These are phyloP conservation scores for Xestobium rufovillosum DNA, from an alignment of 2,888 invertebrate species.

Conservation along the genomic window DNA sequence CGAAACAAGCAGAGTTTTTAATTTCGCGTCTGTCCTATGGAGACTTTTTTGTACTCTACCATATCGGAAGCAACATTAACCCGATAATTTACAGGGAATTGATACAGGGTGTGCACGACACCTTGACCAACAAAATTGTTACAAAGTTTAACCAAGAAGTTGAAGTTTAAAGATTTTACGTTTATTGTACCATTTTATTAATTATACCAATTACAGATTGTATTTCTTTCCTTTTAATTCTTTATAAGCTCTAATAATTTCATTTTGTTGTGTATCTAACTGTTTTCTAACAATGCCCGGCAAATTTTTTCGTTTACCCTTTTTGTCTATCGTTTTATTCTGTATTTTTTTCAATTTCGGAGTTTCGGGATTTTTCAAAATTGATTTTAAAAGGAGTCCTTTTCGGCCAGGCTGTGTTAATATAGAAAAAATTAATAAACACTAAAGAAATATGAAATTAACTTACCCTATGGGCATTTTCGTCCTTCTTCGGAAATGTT, in stretches of 20 bases:
- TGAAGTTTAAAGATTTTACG: not conserved
- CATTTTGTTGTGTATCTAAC: constrained; percentile 52
- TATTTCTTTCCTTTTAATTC: constrained; percentile 43
- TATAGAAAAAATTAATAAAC: constrained; percentile 12
- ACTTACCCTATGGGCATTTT: constrained; percentile 43
- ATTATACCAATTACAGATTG: not conserved
- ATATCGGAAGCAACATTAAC: not conserved
- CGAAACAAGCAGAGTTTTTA: not conserved
- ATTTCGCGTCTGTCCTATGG: not conserved
- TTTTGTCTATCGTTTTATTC: constrained; percentile 41
- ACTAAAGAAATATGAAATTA: constrained; percentile 8
- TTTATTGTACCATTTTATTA: not conserved
- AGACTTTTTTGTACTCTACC: not conserved
- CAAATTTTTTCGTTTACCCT: constrained; percentile 55
- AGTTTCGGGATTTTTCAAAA: constrained; percentile 32
- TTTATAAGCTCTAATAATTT: constrained; percentile 54
- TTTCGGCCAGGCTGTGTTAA: constrained; percentile 54
- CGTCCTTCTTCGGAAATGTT: constrained; percentile 46
- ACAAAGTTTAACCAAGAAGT: not conserved
- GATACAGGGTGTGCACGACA: not conserved
- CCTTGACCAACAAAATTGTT: not conserved
- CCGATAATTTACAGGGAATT: not conserved
- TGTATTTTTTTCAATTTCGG: constrained; percentile 29
- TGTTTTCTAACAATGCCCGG: constrained; percentile 51
- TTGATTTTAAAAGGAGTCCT: constrained; percentile 51